phyloP scores from a whole-genome alignment of 2,797 vertebrate species.

The Distichodus sexfasciatus region DNA sequence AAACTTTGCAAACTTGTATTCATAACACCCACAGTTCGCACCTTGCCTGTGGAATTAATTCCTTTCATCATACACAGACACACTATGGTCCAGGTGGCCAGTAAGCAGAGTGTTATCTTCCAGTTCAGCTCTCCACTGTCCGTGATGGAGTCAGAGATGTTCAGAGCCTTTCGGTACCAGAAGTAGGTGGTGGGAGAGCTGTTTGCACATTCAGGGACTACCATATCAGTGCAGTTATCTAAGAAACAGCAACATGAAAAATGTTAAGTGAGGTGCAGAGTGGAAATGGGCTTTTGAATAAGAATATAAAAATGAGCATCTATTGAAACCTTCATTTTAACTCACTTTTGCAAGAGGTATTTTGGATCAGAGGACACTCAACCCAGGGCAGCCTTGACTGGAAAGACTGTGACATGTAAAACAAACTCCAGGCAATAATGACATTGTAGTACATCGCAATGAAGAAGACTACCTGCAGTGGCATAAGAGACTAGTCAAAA shows the following conservation, averaged over 20 bases:
- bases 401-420: slow-evolving; percentile 98
- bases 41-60: slow-evolving; percentile 97
- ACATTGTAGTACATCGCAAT: slow-evolving; percentile 98
- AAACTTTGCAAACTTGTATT: too few species aligned
- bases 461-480: slow-evolving; percentile 88
- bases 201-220: slow-evolving; percentile 93
- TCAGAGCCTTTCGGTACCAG: slow-evolving; percentile 93
- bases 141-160: slow-evolving; percentile 89
- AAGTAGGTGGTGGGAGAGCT: slow-evolving; percentile 96
- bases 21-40: too few species aligned
- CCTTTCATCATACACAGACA: slow-evolving; percentile 98
- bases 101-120: slow-evolving; percentile 92
- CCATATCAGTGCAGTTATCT: too few species aligned
- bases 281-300: too few species aligned
- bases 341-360: slow-evolving; percentile 86
- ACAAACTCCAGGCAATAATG: slow-evolving; percentile 97
- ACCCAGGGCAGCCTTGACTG: slow-evolving; percentile 95
- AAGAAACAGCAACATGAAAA: too few species aligned
- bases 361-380: slow-evolving; percentile 92
- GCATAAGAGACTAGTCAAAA: neutral
- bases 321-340: slow-evolving; percentile 63
- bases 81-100: slow-evolving; percentile 90
- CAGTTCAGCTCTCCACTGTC: slow-evolving; percentile 93
- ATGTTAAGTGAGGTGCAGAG: too few species aligned
- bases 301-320: too few species aligned